Evolutionary conservation across 1,140 invertebrate genomes (phyloP).

Genomic region (Aphis craccivora): DNA sequence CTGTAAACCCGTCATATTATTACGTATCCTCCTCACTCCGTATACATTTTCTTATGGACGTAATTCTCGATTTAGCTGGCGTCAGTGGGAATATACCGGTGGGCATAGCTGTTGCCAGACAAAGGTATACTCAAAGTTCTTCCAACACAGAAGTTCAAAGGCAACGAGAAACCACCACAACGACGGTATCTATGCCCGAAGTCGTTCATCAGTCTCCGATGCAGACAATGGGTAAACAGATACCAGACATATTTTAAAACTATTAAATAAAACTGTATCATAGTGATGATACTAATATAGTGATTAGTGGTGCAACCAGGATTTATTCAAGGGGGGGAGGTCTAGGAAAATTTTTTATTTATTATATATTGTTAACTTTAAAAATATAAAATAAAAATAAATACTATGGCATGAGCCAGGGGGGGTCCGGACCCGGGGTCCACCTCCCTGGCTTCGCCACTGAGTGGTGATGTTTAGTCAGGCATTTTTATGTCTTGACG

Average conservation of each 20-base stretch:
- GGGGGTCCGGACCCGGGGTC: no score
- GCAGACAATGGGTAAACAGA: slow-evolving; percentile 47
- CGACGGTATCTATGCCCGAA: slow-evolving; percentile 41
- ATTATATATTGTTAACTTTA: no score
- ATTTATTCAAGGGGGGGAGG: no score
- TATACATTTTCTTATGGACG: not conserved
- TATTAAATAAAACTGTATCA: not conserved
- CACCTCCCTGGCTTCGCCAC: no score
- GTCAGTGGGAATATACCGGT: slow-evolving; percentile 71
- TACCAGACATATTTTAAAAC: not conserved
- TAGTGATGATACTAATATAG: not conserved
- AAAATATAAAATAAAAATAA: no score
- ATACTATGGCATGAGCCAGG: no score
- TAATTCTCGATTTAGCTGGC: slow-evolving; percentile 23
- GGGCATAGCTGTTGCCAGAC: slow-evolving; percentile 84
- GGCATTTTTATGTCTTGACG: not conserved
- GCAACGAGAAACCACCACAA: slow-evolving; percentile 4
- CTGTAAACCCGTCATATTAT: not conserved
- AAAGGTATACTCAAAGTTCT: slow-evolving; percentile 66
- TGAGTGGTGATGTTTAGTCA: not conserved
- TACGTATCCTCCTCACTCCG: no score
- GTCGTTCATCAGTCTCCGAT: slow-evolving; percentile 38
- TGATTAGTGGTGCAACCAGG: not conserved
- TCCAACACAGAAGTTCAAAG: slow-evolving; percentile 37
- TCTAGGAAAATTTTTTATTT: no score